Base-by-base conservation (phyloP, 2,888 invertebrate species). In the Diarsia rubi region DNA sequence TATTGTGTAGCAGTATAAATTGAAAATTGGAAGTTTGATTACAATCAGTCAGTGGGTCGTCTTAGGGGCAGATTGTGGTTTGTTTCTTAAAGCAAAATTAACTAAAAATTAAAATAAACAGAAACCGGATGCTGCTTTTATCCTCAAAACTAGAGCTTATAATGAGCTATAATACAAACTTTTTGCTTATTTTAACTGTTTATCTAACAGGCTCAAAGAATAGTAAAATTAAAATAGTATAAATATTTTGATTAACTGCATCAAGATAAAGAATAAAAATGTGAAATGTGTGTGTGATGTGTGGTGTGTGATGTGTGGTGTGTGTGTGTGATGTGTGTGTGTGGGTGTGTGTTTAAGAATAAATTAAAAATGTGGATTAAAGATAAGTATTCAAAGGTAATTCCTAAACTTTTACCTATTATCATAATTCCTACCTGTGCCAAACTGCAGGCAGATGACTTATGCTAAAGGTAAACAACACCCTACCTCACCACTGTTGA, bases 391-490 rank as follows among this genome's bases (percentile, higher is more conserved):
- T 52, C 6, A 24, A 44, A 44, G n/a, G 24, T 66, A 54, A 47
- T n/a, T 49, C 44, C 24, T 42, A 24, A 62, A 47, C 21, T 16
- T 42, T 2, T 75, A 49, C 37, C 37, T 37, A 62, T 21, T 12
- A 21, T 8, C 3, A 0, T 37, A 12, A 9, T 31, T 16, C 1
- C 42, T 49, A 19, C 1, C 42, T 49, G 45, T 37, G 59, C 19
- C n/a, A 64, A 37, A n/a, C 3, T 19, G 19, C 27, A 64, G 11
- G 52, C 45, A 52, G 42, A 19, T 64, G 67, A 79, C 45, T 80
- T 64, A 42, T 59, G 2, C 59, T 14, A 54, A 79, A 79, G 24
- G 69, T 79, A 79, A 79, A 79, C 81, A 79, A 67, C 21, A 63
- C 14, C 37, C 14, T 79, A 45, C 2, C n/a, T 19, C 47, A 60